A percentile compares a stretch with the other conserved stretches of the same genome.
Evolutionary conservation across 1,140 invertebrate genomes (phyloP).

Genomic region (Amphibalanus amphitrite): DNA sequence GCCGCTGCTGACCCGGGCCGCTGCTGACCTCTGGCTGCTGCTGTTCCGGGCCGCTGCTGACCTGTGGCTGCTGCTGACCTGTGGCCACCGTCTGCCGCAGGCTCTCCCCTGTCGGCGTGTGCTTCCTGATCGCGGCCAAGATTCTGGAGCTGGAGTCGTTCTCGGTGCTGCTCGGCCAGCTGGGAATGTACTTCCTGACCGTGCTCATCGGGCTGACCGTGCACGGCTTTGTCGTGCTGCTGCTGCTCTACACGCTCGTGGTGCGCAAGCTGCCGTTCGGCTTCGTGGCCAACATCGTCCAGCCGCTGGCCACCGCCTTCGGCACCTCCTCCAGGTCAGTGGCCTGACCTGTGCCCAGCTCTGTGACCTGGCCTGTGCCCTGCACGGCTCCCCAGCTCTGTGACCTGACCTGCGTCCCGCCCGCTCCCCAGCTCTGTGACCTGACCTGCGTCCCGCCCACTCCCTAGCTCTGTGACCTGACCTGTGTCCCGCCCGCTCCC

Average conservation of each 20-base stretch:
- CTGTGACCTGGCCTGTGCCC: no score
- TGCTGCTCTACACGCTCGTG: conserved; percentile 60
- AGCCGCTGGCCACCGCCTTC: conserved; percentile 76
- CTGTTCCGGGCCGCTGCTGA: neutral
- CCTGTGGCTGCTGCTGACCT: neutral
- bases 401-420: no score
- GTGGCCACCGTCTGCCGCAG: conserved; percentile 30
- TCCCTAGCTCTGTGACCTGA: no score
- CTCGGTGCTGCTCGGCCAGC: conserved; percentile 53
- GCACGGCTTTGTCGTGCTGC: conserved; percentile 75
- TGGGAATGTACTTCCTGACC: conserved; percentile 81
- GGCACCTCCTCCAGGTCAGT: conserved; percentile 74
- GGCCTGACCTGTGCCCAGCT: no score
- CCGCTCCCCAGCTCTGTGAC: no score
- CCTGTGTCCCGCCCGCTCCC: no score
- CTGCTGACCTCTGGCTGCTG: neutral
- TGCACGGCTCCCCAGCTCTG: no score
- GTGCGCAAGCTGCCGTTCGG: conserved; percentile 60
- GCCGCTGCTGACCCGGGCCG: neutral
- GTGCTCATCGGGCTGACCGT: conserved; percentile 72
- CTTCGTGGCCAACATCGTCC: conserved; percentile 65
- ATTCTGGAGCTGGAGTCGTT: conserved; percentile 74
- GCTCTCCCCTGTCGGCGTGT: conserved; percentile 79
- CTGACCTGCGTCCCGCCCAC: no score
- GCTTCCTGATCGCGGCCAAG: conserved; percentile 75